Percentiles rank a stretch among this genome's conserved stretches.
Evolutionary conservation across 2,888 invertebrate genomes (phyloP).

Genomic region (Notodonta ziczac): DNA sequence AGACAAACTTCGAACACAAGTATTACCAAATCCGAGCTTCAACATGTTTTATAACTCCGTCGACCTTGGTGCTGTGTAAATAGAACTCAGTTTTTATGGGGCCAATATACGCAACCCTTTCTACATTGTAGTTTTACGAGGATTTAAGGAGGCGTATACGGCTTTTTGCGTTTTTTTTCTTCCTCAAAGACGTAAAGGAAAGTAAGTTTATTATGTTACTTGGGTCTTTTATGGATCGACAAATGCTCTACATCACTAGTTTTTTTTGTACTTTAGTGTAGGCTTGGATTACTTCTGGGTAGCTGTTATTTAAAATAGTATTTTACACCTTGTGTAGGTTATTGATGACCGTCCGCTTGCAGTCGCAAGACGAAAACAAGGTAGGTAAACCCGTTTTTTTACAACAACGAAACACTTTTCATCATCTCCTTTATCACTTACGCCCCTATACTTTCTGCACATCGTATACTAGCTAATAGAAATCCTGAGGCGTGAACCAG

Average conservation of each 20-base stretch:
- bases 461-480: constrained; percentile 2
- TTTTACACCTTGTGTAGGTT: too few relatives aligned
- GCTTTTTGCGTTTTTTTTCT: not conserved
- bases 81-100: constrained; percentile 4
- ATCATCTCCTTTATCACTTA: too few relatives aligned
- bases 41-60: not conserved
- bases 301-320: too few relatives aligned
- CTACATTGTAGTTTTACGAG: constrained; percentile 4
- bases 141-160: constrained; percentile 3
- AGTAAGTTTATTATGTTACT: not conserved
- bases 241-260: too few relatives aligned
- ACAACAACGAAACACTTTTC: too few relatives aligned
- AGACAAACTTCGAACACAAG: not conserved
- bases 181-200: not conserved
- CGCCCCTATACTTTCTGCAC: not conserved
- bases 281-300: too few relatives aligned
- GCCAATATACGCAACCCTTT: constrained; percentile 4
- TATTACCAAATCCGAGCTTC: not conserved
- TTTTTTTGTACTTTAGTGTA: too few relatives aligned
- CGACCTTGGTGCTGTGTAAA: constrained; percentile 2
- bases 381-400: too few relatives aligned
- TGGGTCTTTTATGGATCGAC: not conserved
- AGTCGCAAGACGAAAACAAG: too few relatives aligned
- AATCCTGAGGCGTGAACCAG: constrained; percentile 26
- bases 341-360: too few relatives aligned